Percentiles rank a stretch among this genome's conserved stretches.
Conservation (phyloP, 2,888 invertebrate species). For the Oscheius myriophilus region DNA sequence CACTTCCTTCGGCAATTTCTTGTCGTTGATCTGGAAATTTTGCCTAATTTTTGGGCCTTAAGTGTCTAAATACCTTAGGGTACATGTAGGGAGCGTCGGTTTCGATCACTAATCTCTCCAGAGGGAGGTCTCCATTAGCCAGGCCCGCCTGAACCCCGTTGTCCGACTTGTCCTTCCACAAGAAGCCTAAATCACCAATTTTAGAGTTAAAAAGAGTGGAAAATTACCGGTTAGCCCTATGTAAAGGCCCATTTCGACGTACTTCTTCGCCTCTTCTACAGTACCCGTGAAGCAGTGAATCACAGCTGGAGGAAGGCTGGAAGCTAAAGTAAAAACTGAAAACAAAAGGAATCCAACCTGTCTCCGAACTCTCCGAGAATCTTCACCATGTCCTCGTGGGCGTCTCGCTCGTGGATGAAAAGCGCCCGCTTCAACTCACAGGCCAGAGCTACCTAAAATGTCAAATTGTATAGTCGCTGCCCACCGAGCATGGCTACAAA, state of each 20-base stretch:
- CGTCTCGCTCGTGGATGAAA: slow-evolving; percentile 90
- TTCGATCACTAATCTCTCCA: slow-evolving; percentile 87
- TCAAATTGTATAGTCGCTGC: too few species aligned
- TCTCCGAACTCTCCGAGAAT: slow-evolving; percentile 75
- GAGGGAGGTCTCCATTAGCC: slow-evolving; percentile 82
- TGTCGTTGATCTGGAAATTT: slow-evolving; percentile 77
- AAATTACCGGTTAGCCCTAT: slow-evolving; percentile 82
- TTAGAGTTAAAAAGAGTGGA: too few species aligned
- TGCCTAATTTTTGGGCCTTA: slow-evolving; percentile 4
- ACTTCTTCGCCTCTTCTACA: slow-evolving; percentile 83
- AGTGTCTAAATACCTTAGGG: slow-evolving; percentile 78
- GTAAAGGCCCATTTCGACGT: slow-evolving; percentile 86
- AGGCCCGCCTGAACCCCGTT: slow-evolving; percentile 86
- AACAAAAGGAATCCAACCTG: slow-evolving; percentile 14
- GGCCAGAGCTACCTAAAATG: slow-evolving; percentile 82
- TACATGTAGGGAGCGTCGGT: slow-evolving; percentile 96
- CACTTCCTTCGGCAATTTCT: slow-evolving; percentile 86
- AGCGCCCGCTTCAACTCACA: slow-evolving; percentile 86
- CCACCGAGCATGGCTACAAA: too few species aligned
- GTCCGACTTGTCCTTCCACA: slow-evolving; percentile 91
- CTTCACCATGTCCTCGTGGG: slow-evolving; percentile 84
- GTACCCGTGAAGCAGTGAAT: slow-evolving; percentile 92
- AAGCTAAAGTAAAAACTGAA: not conserved
- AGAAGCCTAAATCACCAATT: slow-evolving; percentile 77
- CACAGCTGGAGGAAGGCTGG: slow-evolving; percentile 81